These are phyloP conservation scores for Ceryle rudis DNA, from an alignment of 2,797 vertebrate genomes.

Conservation along the genomic window DNA sequence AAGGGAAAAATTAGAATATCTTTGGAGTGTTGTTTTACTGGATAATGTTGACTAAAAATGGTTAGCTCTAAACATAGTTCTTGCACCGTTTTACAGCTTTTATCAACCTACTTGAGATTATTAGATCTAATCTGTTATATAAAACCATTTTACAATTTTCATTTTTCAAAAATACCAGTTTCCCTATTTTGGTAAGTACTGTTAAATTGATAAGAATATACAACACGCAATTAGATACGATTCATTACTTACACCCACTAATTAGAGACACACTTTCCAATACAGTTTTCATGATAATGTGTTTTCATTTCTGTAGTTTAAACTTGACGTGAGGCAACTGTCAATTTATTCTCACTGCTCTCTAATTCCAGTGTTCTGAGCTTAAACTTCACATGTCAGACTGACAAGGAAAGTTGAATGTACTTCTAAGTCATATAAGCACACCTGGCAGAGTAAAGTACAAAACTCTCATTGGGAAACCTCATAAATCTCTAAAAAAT, in stretches of 20 bases:
- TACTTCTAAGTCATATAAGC: background rate
- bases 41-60: conserved; percentile 44
- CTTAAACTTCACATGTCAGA: background rate
- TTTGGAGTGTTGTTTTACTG: conserved; percentile 34
- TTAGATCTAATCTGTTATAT: background rate
- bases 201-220: background rate
- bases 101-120: conserved; percentile 1
- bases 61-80: background rate
- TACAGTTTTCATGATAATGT: background rate
- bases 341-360: background rate
- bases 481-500: background rate
- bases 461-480: background rate
- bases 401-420: background rate
- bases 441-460: background rate
- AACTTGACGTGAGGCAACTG: background rate
- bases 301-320: background rate
- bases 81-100: background rate
- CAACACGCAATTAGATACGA: background rate
- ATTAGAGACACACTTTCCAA: conserved; percentile 48
- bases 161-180: background rate
- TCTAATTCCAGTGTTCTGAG: background rate
- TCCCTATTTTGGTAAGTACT: background rate
- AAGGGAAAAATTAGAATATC: background rate
- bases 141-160: background rate
- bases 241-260: conserved; percentile 56